A percentile compares a stretch with the other conserved stretches of the same genome.
Evolutionary conservation across 2,797 vertebrate genomes (phyloP).

Genomic region (Tenualosa ilisha): DNA sequence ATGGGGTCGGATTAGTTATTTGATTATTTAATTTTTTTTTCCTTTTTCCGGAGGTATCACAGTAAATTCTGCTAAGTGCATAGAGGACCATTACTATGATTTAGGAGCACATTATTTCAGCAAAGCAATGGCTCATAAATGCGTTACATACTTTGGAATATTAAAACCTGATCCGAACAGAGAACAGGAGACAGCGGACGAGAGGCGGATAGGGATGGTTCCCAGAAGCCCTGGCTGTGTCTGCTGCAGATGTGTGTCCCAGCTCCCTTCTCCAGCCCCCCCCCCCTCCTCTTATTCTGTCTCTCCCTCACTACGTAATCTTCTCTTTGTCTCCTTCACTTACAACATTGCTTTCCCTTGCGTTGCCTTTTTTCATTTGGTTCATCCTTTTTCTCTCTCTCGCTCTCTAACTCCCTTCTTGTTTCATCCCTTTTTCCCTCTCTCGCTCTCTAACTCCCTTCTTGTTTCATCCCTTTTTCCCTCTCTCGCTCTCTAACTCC

Average conservation of each 20-base stretch:
- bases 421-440: constrained; percentile 33
- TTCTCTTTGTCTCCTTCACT: constrained; percentile 34
- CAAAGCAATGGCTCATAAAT: constrained; percentile 62
- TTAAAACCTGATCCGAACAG: constrained; percentile 67
- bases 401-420: neutral
- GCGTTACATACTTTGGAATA: constrained; percentile 63
- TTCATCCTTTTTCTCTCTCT: no score
- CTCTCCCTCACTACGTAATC: neutral
- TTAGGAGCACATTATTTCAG: constrained; percentile 63
- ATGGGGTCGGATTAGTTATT: constrained; percentile 7
- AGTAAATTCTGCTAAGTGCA: constrained; percentile 53
- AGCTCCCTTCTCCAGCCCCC: constrained; percentile 35
- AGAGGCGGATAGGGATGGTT: constrained; percentile 48
- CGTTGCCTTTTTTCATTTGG: constrained; percentile 24
- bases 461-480: constrained; percentile 18
- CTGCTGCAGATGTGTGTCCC: constrained; percentile 67
- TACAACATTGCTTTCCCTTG: constrained; percentile 36
- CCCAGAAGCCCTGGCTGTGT: constrained; percentile 63
- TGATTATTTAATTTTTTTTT: constrained; percentile 36
- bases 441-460: constrained; percentile 32
- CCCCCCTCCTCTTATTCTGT: constrained; percentile 19
- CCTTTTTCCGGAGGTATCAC: constrained; percentile 37
- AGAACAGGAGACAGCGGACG: constrained; percentile 67
- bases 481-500: neutral
- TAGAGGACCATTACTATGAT: constrained; percentile 60